Evolutionary conservation across 2,113 vertebrate genomes (phyloP), one percentile per base, ranked within the genome.

Genomic region (Crotophaga sulcirostris): DNA sequence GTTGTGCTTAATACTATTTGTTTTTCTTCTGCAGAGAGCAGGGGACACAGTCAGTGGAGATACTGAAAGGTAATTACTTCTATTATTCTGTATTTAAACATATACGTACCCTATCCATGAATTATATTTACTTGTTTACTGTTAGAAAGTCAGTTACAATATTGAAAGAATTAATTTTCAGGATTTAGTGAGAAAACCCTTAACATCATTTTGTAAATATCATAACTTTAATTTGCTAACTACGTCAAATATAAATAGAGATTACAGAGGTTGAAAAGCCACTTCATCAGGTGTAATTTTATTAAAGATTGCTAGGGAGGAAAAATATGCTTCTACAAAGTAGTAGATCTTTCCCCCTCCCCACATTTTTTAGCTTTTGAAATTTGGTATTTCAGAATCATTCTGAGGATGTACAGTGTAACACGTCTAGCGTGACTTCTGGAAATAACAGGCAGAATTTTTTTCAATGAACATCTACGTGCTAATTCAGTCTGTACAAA

Each of bases 21-120:
- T 78, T 95, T 93, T 96, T 76, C 89, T 94, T 90, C 96, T 84
- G 10, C 98, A 98, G 98, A 98, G 98, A 97, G 95, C 98, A 84
- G 97, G 98, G 64, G 98, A 98, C 92, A 89, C 98, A 34, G 96
- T 98, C 84, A 94, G 97, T 33, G 98, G 97, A 92, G 97, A 98
- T 45, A 95, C 98, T 36, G 98, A 98, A 96, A 98, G 98, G 98
- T 98, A 97, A 98, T 60, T 45, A 14, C 16, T 84, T 81, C 85
- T 94, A 4, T 60, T 86, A 45, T 54, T 78, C 21, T 62, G 5
- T n/a, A 25, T n/a, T 92, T 84, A 40, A 68, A 40, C 64, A 19
- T 18, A n/a, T 42, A 4, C 11, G 7, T 45, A 9, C 40, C 18
- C 3, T 62, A 29, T 31, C n/a, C 49, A 19, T 69, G 34, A 40